These are phyloP conservation scores for Dermolepida albohirtum DNA, from an alignment of 2,888 invertebrate genomes.

Conservation along the genomic window DNA sequence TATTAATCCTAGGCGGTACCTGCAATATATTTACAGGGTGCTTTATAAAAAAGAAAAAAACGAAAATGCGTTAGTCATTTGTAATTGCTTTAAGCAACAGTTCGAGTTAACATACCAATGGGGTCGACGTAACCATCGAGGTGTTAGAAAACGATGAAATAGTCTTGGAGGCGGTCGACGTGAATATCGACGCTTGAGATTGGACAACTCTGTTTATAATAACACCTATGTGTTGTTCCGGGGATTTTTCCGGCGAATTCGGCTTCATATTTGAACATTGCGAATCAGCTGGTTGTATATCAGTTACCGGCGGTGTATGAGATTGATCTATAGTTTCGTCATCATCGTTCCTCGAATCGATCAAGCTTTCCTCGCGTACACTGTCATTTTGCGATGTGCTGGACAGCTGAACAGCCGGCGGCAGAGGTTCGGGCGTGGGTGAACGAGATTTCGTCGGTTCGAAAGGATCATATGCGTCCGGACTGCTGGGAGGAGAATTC, in stretches of 20 bases:
- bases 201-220: slow-evolving; percentile 55
- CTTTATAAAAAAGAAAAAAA: no score
- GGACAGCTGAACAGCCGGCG: slow-evolving; percentile 39
- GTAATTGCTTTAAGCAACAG: no score
- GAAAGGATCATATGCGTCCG: slow-evolving; percentile 91
- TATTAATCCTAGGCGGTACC: slow-evolving; percentile 59
- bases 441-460: slow-evolving; percentile 88
- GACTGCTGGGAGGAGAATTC: slow-evolving; percentile 76
- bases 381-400: slow-evolving; percentile 36
- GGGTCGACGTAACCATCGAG: slow-evolving; percentile 61
- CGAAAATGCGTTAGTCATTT: no score
- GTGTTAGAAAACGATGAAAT: slow-evolving; percentile 56
- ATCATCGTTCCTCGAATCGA: slow-evolving; percentile 43
- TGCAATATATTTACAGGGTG: slow-evolving; percentile 48
- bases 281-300: slow-evolving; percentile 64
- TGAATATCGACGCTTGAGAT: slow-evolving; percentile 50
- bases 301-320: slow-evolving; percentile 60
- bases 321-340: slow-evolving; percentile 55
- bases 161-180: slow-evolving; percentile 57
- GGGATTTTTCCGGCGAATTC: slow-evolving; percentile 54
- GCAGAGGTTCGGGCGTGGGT: slow-evolving; percentile 69
- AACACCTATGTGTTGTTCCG: slow-evolving; percentile 54
- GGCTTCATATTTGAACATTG: slow-evolving; percentile 58
- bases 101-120: slow-evolving; percentile 46
- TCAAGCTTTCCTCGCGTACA: slow-evolving; percentile 35